Percentiles rank a stretch among this genome's conserved stretches.
Evolutionary conservation across 2,888 invertebrate species (phyloP).

Genomic region (Mechanitis mazaeus): DNA sequence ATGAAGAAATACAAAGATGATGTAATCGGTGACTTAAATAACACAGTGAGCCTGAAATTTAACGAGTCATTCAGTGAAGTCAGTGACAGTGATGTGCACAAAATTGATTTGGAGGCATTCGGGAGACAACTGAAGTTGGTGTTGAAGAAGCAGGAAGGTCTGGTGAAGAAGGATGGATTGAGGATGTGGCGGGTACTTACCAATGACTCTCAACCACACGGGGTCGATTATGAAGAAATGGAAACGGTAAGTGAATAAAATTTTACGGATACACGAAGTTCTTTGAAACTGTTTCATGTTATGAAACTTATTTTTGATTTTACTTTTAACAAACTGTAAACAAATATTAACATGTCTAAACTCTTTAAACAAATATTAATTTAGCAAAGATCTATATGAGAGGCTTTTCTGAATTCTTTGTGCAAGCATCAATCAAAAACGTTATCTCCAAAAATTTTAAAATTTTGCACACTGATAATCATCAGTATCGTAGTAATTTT

Average conservation of each 20-base stretch:
- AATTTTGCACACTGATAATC: too few species aligned
- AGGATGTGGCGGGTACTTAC: slow-evolving; percentile 89
- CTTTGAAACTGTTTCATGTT: background rate
- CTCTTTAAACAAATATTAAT: too few species aligned
- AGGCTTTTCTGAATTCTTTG: too few species aligned
- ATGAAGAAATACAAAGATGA: slow-evolving; percentile 56
- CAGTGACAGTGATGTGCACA: slow-evolving; percentile 69
- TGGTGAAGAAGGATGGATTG: slow-evolving; percentile 85
- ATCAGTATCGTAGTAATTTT: too few species aligned
- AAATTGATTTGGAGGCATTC: slow-evolving; percentile 87
- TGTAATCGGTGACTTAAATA: slow-evolving; percentile 63
- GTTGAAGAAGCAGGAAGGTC: slow-evolving; percentile 84
- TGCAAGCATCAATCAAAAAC: too few species aligned
- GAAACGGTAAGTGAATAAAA: slow-evolving; percentile 78
- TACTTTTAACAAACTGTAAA: too few species aligned
- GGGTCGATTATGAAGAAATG: slow-evolving; percentile 87
- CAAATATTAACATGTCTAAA: too few species aligned
- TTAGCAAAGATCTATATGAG: too few species aligned
- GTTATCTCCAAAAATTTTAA: too few species aligned
- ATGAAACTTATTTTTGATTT: too few species aligned
- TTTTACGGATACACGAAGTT: background rate
- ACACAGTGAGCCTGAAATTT: slow-evolving; percentile 64
- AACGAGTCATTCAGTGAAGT: slow-evolving; percentile 60
- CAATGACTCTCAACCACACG: slow-evolving; percentile 86
- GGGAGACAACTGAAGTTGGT: slow-evolving; percentile 85